Conservation (phyloP, 2,888 invertebrate species). For the Colostygia pectinataria region DNA sequence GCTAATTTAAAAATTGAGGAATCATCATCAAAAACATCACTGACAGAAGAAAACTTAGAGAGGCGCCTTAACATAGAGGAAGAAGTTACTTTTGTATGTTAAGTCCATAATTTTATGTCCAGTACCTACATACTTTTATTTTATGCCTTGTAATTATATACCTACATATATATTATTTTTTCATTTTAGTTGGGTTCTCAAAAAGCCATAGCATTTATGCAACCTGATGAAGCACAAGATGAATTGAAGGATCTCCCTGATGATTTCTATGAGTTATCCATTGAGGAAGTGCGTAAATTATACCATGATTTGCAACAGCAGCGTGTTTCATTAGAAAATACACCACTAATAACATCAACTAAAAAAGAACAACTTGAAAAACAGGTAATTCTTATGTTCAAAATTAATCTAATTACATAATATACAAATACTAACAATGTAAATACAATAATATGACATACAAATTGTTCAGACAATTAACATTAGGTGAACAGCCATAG, state of each 20-base stretch:
- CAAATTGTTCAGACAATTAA: no score
- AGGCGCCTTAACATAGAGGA: conserved; percentile 72
- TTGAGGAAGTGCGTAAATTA: conserved; percentile 90
- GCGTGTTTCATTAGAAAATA: conserved; percentile 86
- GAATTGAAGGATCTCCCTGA: conserved; percentile 90
- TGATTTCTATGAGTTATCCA: conserved; percentile 93
- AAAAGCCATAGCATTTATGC: conserved; percentile 89
- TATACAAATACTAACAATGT: no score
- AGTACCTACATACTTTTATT: no score
- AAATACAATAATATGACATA: no score
- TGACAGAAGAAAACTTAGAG: conserved; percentile 59
- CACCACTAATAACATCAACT: conserved; percentile 86
- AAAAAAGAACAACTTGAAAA: conserved; percentile 53
- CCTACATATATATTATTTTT: neutral
- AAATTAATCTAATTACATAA: no score
- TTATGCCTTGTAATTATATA: no score
- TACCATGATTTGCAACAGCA: conserved; percentile 88
- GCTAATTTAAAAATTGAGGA: conserved; percentile 24
- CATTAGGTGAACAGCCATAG: no score
- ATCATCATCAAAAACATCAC: conserved; percentile 33
- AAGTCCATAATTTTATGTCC: no score
- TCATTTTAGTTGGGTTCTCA: conserved; percentile 86
- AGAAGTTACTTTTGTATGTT: conserved; percentile 75
- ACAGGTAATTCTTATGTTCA: conserved; percentile 60
- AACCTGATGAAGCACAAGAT: conserved; percentile 77